phyloP scores from a whole-genome alignment of 2,888 invertebrate genomes.

The Sminthurinus aureus region DNA sequence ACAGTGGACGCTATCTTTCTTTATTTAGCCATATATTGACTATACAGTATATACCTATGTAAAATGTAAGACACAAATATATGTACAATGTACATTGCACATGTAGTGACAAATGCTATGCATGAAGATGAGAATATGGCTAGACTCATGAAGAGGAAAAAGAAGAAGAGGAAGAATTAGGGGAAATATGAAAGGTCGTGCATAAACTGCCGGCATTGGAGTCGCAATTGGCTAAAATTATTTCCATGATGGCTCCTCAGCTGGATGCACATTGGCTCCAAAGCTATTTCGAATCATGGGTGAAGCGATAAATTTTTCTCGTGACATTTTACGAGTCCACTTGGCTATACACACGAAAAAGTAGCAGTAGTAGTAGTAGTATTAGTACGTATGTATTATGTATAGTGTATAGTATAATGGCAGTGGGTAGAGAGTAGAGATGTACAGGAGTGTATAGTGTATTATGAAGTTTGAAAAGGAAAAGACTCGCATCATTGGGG shows the following conservation, averaged over 20 bases:
- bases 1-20: not conserved
- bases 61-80: too few species aligned
- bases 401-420: too few species aligned
- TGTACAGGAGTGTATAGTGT: too few species aligned
- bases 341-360: conserved; percentile 4
- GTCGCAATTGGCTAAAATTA: conserved; percentile 45
- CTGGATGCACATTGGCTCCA: conserved; percentile 47
- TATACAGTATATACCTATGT: not conserved
- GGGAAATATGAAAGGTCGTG: not conserved
- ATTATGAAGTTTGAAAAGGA: not conserved
- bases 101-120: not conserved
- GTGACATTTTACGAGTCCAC: conserved; percentile 53
- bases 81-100: not conserved
- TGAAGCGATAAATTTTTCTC: conserved; percentile 56
- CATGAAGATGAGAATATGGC: not conserved
- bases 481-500: not conserved
- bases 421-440: too few species aligned
- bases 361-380: too few species aligned
- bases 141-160: not conserved
- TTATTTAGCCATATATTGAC: not conserved
- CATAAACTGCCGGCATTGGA: conserved; percentile 17
- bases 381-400: too few species aligned
- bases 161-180: not conserved
- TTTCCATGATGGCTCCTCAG: conserved; percentile 54
- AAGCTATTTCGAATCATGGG: conserved; percentile 52